Conservation (phyloP, 1,140 invertebrate genomes). For the Physella acuta region DNA sequence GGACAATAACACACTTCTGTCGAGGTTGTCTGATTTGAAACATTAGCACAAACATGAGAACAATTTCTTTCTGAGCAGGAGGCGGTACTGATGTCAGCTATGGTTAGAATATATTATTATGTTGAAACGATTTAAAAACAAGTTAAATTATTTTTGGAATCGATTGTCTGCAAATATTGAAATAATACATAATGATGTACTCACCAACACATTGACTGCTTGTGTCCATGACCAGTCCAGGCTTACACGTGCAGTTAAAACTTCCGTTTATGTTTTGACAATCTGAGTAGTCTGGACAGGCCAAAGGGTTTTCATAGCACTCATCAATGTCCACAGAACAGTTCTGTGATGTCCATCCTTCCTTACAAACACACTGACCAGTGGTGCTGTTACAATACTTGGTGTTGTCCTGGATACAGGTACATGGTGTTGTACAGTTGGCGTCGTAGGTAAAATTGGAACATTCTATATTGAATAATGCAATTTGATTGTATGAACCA, state of each 20-base stretch:
- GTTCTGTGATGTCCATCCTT: neutral
- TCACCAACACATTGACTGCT: neutral
- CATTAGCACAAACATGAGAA: neutral
- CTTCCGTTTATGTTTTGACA: constrained; percentile 20
- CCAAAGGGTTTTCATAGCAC: neutral
- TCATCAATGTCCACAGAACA: constrained; percentile 13
- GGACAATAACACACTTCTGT: neutral
- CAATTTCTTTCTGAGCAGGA: neutral
- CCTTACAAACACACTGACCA: constrained; percentile 14
- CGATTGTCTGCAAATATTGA: neutral
- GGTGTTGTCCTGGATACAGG: constrained; percentile 5
- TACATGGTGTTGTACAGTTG: constrained; percentile 10
- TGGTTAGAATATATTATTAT: neutral
- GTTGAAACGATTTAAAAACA: neutral
- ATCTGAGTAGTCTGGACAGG: neutral
- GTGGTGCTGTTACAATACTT: neutral
- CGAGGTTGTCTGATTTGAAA: neutral
- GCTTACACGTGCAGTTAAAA: constrained; percentile 9
- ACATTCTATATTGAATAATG: no score
- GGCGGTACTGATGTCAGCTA: neutral
- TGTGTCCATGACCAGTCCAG: neutral
- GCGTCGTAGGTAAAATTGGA: neutral
- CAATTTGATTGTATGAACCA: no score
- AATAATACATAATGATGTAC: neutral
- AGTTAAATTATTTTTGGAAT: neutral